These are phyloP conservation scores for Hydrotaea diabolus DNA, from an alignment of 2,888 invertebrate genomes.

Conservation along the genomic window DNA sequence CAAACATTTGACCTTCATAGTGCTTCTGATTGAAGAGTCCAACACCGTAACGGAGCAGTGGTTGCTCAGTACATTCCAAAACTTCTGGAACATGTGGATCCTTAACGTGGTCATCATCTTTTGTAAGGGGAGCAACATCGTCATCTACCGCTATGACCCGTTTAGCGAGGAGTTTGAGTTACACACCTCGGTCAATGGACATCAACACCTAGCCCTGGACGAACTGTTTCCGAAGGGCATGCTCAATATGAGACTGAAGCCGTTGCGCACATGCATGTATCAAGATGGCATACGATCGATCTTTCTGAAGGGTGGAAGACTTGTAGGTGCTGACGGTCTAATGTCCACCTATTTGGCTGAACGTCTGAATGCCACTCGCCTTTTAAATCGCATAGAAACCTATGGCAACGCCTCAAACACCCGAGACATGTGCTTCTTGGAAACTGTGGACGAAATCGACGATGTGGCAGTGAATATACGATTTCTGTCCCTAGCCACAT, in stretches of 20 bases:
- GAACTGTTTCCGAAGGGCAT: slow-evolving; percentile 75
- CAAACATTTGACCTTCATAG: slow-evolving; percentile 77
- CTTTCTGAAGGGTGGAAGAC: slow-evolving; percentile 66
- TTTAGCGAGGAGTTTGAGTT: slow-evolving; percentile 79
- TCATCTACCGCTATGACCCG: slow-evolving; percentile 82
- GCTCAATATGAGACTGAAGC: slow-evolving; percentile 76
- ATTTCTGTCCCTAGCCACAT: slow-evolving; percentile 81
- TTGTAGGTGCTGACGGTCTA: slow-evolving; percentile 81
- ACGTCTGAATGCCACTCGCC: slow-evolving; percentile 82
- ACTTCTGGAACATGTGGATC: slow-evolving; percentile 82
- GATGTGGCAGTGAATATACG: slow-evolving; percentile 83
- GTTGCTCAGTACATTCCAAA: slow-evolving; percentile 81
- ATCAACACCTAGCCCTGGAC: slow-evolving; percentile 59
- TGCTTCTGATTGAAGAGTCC: slow-evolving; percentile 74
- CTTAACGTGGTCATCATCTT: slow-evolving; percentile 81
- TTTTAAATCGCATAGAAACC: slow-evolving; percentile 71
- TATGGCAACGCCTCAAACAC: slow-evolving; percentile 68
- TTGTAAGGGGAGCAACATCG: slow-evolving; percentile 77
- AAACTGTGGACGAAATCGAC: slow-evolving; percentile 72
- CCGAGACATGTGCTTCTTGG: slow-evolving; percentile 73
- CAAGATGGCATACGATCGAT: slow-evolving; percentile 80
- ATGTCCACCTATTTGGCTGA: slow-evolving; percentile 79
- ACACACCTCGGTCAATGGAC: neutral
- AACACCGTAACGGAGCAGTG: slow-evolving; percentile 70
- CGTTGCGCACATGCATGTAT: slow-evolving; percentile 76